Conservation (phyloP, 2,888 invertebrate species). For the Drosophila putrida region DNA sequence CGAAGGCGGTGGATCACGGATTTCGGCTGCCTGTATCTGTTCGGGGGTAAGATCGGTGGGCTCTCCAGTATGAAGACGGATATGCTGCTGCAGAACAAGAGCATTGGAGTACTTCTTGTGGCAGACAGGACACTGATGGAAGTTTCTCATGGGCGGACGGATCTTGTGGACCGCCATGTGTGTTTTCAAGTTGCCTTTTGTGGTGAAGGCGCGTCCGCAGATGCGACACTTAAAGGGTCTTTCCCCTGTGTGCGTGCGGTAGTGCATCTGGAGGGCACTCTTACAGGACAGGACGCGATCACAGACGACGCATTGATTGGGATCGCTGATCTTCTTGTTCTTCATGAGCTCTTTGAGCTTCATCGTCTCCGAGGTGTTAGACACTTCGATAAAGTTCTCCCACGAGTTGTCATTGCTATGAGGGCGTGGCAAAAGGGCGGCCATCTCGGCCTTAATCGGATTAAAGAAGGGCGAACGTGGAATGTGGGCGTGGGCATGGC, state of each 20-base stretch:
- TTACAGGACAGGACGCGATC: slow-evolving; percentile 98
- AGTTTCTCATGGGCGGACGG: slow-evolving; percentile 95
- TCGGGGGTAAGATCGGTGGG: slow-evolving; percentile 94
- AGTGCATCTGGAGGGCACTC: slow-evolving; percentile 99
- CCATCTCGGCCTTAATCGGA: slow-evolving; percentile 85
- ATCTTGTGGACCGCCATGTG: slow-evolving; percentile 99
- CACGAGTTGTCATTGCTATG: slow-evolving; percentile 98
- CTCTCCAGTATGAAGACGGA: slow-evolving; percentile 96
- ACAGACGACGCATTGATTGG: slow-evolving; percentile 99
- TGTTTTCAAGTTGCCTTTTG: slow-evolving; percentile 99
- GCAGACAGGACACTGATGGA: slow-evolving; percentile 98
- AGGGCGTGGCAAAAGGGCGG: slow-evolving; percentile 89
- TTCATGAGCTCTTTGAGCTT: slow-evolving; percentile 99
- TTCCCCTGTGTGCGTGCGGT: slow-evolving; percentile 87
- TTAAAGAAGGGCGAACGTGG: slow-evolving; percentile 84
- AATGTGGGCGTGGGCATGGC: slow-evolving; percentile 76
- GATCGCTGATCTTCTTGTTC: slow-evolving; percentile 97
- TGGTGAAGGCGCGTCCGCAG: slow-evolving; percentile 98
- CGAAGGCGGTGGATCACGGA: slow-evolving; percentile 90
- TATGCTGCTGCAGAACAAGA: slow-evolving; percentile 97
- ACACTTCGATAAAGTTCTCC: slow-evolving; percentile 98
- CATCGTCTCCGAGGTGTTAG: slow-evolving; percentile 94
- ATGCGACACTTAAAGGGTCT: slow-evolving; percentile 97
- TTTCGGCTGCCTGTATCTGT: slow-evolving; percentile 94
- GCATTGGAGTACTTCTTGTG: slow-evolving; percentile 99